Evolutionary conservation across 2,888 invertebrate species (phyloP), one percentile per base, ranked within the genome.

Genomic region (Atrina japonica): DNA sequence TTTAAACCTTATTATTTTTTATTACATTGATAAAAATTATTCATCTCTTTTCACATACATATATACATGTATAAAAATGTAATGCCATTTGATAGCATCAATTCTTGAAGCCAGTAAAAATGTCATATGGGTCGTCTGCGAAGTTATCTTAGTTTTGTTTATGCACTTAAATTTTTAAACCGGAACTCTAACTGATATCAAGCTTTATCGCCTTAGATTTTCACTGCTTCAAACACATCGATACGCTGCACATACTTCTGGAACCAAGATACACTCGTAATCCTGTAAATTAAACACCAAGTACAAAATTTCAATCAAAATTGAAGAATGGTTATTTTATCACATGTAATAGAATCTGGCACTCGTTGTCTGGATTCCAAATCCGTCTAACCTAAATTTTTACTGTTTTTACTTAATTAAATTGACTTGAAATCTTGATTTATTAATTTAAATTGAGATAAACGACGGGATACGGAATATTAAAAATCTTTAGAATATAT

Each of bases 321-420:
- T 56, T 56, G 56, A 56, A 40, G 56, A 56, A 56, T 56, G 56
- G 56, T 21, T 56, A 56, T 56, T 56, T 56, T 56, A 56, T 56
- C 56, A 21, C 35, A 23, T 27, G 40, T 40, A 56, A 56, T 56
- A 56, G 35, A 56, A 35, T 35, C 7, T 35, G 29, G 35, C 7
- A 40, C 21, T 18, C 18, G 14, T 11, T 40, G 56, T 56, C 56
- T 56, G 35, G 40, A 35, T 56, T 40, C 56, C 25, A 21, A 40
- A 56, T 40, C 40, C 56, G 40, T 23, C 9, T 35, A 23, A 56
- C 56, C 40, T 56, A 56, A 56, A 56, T 56, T 35, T 56, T 56
- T 35, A 56, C 40, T 56, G 56, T 56, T 56, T 56, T 56, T 56
- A 56, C 56, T 56, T 40, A 56, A 56, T 56, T 56, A 53, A 53